phyloP scores from a whole-genome alignment of 2,113 vertebrate genomes.

The Tetrax tetrax region DNA sequence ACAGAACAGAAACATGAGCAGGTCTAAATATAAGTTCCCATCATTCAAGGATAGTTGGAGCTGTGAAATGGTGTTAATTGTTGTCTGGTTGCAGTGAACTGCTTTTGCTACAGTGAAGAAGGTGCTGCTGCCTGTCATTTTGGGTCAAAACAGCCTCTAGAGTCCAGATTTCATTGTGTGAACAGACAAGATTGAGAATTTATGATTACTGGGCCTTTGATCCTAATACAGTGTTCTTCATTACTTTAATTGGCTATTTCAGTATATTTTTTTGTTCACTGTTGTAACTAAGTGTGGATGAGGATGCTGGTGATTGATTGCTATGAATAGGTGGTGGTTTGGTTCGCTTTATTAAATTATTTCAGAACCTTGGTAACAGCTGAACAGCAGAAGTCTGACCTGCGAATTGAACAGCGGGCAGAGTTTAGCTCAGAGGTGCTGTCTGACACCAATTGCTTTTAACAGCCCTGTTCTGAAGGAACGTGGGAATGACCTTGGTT shows the following conservation, averaged over 20 bases:
- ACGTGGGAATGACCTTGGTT: not conserved
- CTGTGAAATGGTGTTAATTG: constrained; percentile 15
- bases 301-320: not conserved
- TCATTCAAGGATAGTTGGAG: not conserved
- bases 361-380: constrained; percentile 5
- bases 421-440: constrained; percentile 27
- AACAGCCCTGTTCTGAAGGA: not conserved
- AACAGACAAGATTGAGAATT: not conserved
- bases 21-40: not conserved
- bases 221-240: not conserved
- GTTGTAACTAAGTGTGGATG: not conserved
- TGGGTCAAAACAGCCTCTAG: not conserved
- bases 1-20: not conserved
- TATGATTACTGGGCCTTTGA: not conserved
- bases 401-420: not conserved
- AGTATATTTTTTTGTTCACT: not conserved
- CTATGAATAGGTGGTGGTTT: not conserved
- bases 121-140: not conserved
- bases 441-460: not conserved
- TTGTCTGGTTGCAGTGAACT: not conserved
- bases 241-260: not conserved
- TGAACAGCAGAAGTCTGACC: not conserved
- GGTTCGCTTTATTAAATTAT: not conserved
- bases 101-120: not conserved
- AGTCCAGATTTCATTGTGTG: not conserved